phyloP scores from a whole-genome alignment of 2,113 vertebrate genomes.

The Campylomormyrus numenius region DNA sequence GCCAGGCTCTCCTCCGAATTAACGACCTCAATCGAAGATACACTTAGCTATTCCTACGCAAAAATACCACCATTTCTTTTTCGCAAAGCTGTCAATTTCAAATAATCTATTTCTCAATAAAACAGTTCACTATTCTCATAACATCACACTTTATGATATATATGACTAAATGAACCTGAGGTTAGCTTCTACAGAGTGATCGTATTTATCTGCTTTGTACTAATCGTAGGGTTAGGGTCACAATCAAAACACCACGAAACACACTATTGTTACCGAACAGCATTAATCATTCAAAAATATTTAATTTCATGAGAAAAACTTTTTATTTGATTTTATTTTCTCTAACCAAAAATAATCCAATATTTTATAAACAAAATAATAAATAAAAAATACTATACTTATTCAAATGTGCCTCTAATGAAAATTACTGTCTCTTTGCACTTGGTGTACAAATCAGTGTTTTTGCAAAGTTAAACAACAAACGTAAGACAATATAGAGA shows the following conservation, averaged over 20 bases:
- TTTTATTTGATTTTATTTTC: not conserved
- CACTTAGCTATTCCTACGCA: slow-evolving; percentile 12
- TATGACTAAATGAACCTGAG: not conserved
- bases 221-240: not conserved
- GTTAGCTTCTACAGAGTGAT: not conserved
- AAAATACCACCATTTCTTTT: not conserved
- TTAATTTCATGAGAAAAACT: not conserved
- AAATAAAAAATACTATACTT: not conserved
- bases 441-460: not conserved
- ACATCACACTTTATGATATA: not conserved
- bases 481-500: not conserved
- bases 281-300: not conserved
- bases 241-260: not conserved
- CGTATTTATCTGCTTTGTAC: not conserved
- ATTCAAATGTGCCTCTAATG: not conserved
- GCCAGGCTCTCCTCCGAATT: slow-evolving; percentile 58
- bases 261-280: not conserved
- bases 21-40: slow-evolving; percentile 55
- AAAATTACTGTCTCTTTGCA: not conserved
- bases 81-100: slow-evolving; percentile 19
- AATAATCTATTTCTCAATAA: not conserved
- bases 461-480: not conserved
- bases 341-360: not conserved
- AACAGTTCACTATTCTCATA: not conserved
- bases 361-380: not conserved